Evolutionary conservation across 2,113 vertebrate genomes (phyloP).

Genomic region (Rattus norvegicus): GRCr8 NC_086022.1:107251001-107251500

Average conservation of each 20-base stretch:
- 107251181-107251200: not conserved
- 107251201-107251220: not conserved
- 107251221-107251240: not conserved
- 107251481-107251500: not conserved
- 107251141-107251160: not conserved
- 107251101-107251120: not conserved
- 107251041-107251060: not conserved
- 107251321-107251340: not conserved
- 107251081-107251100: not conserved
- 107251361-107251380: slow-evolving; percentile 38
- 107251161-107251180: not conserved
- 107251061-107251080: not conserved
- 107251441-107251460: not conserved
- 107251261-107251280: not conserved
- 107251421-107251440: not conserved
- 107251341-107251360: not conserved
- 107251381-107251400: slow-evolving; percentile 39
- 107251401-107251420: not conserved
- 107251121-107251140: not conserved
- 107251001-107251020: not conserved
- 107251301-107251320: not conserved
- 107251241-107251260: not conserved
- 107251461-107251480: not conserved
- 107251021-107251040: not conserved
- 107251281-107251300: not conserved